phyloP scores from a whole-genome alignment of 2,888 invertebrate genomes.

The Eueremaeus valkanovi region DNA sequence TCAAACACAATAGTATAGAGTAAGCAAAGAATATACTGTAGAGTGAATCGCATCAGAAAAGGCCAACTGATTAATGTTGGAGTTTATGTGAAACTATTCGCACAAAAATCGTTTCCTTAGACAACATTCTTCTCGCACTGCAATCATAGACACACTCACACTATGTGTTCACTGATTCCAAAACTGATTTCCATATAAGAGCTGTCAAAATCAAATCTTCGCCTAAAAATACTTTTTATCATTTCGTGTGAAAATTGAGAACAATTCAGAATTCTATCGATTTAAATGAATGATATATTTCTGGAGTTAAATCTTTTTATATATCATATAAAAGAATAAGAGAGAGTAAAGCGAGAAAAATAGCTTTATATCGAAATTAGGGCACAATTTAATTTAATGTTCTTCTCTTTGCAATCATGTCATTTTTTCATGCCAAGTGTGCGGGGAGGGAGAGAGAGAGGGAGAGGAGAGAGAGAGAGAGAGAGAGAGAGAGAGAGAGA shows the following conservation, averaged over 20 bases:
- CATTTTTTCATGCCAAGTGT: no score
- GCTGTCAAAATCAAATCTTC: constrained; percentile 25
- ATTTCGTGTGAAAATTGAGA: not conserved
- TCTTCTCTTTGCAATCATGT: not conserved
- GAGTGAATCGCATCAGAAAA: not conserved
- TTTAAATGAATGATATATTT: constrained; percentile 9
- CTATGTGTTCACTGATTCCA: not conserved
- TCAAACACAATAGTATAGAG: not conserved
- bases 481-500: no score
- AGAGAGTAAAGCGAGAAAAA: not conserved
- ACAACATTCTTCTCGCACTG: not conserved
- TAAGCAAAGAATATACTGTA: not conserved
- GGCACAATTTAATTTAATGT: constrained; percentile 25
- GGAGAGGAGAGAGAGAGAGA: no score
- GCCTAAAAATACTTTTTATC: not conserved
- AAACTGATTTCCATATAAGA: constrained; percentile 26
- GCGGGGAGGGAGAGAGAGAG: no score
- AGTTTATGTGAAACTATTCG: constrained; percentile 21
- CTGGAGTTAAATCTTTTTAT: not conserved
- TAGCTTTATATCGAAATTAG: not conserved
- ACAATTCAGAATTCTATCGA: not conserved
- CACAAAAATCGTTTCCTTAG: constrained; percentile 7
- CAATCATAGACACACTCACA: not conserved
- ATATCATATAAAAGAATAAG: not conserved
- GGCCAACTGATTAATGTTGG: constrained; percentile 2